These are phyloP conservation scores for Tinea semifulvella DNA, from an alignment of 2,888 invertebrate genomes.

Conservation along the genomic window DNA sequence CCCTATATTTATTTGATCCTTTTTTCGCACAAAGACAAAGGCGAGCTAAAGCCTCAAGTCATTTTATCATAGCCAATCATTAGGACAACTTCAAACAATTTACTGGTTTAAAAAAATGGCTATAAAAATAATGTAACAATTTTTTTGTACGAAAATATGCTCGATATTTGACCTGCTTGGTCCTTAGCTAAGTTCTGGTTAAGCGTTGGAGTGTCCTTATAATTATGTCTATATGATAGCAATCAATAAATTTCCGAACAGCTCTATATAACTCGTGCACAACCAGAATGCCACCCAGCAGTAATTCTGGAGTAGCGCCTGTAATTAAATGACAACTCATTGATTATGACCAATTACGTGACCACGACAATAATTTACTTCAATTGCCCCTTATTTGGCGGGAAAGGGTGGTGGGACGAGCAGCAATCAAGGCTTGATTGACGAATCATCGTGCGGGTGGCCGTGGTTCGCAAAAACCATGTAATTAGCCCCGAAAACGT, in stretches of 20 bases:
- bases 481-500: constrained; percentile 20
- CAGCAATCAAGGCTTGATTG: constrained; percentile 9
- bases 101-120: too few relatives aligned
- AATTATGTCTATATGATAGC: too few relatives aligned
- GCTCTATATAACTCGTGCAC: constrained; percentile 1
- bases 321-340: constrained; percentile 13
- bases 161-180: too few relatives aligned
- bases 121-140: too few relatives aligned
- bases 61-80: too few relatives aligned
- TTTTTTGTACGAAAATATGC: too few relatives aligned
- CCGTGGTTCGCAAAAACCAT: constrained; percentile 15
- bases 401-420: neutral
- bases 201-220: too few relatives aligned
- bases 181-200: too few relatives aligned
- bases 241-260: neutral
- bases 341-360: constrained; percentile 11
- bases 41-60: too few relatives aligned
- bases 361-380: constrained; percentile 11
- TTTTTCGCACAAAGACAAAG: too few relatives aligned
- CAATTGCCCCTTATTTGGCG: constrained; percentile 12
- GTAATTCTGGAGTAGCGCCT: neutral
- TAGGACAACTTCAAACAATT: too few relatives aligned
- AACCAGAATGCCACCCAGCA: constrained; percentile 10
- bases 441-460: constrained; percentile 11
- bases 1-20: too few relatives aligned